Conservation (phyloP, 2,888 invertebrate species). For the Bursaphelenchus okinawaensis region DNA sequence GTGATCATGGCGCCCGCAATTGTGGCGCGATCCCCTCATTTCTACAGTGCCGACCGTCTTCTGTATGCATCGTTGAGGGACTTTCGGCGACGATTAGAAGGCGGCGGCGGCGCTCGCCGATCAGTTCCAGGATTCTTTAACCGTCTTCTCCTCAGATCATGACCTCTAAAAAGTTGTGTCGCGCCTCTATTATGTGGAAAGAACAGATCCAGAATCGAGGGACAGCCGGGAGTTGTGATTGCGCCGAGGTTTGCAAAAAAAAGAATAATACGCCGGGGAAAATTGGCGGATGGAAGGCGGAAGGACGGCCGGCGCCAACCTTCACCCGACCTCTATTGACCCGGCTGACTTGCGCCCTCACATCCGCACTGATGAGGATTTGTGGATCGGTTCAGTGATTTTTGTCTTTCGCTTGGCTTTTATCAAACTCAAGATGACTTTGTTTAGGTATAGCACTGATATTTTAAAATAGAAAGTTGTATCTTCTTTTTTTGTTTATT, state of each 20-base stretch:
- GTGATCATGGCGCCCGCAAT: not conserved
- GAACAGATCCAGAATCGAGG: not conserved
- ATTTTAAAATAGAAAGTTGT: no score
- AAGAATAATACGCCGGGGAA: not conserved
- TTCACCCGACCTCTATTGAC: not conserved
- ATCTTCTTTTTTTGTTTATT: no score
- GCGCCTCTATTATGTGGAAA: not conserved
- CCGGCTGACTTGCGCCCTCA: not conserved
- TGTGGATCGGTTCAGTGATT: not conserved
- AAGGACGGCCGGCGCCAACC: not conserved
- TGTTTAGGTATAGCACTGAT: no score
- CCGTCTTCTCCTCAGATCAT: not conserved
- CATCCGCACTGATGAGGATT: not conserved
- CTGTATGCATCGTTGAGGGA: not conserved
- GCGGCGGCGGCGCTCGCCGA: not conserved
- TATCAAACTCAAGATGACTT: no score
- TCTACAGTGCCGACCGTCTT: not conserved
- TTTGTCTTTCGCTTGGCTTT: not conserved
- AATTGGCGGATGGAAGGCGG: not conserved
- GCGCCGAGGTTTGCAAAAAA: not conserved
- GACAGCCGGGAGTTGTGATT: not conserved
- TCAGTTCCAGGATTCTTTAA: not conserved
- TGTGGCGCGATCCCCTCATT: not conserved
- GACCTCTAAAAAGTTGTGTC: not conserved
- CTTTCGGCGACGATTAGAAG: not conserved